phyloP scores from a whole-genome alignment of 1,140 invertebrate genomes.

The Bombus turneri region DNA sequence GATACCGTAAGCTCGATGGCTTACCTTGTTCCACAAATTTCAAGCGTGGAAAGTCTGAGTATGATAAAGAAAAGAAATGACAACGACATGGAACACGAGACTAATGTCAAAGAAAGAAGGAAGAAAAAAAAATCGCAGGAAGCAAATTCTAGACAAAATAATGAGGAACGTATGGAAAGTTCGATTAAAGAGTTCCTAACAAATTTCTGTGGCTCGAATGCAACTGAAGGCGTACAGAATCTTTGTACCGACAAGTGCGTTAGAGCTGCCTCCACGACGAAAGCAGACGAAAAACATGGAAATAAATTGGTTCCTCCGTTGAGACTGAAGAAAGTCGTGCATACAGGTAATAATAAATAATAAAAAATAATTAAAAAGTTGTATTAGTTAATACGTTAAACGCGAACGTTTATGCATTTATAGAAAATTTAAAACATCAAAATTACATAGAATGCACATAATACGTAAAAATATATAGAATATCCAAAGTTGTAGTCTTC shows the following conservation, averaged over 20 bases:
- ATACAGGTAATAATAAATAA: conserved; percentile 30
- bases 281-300: neutral
- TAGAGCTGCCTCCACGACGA: conserved; percentile 16
- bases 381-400: neutral
- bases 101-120: conserved; percentile 25
- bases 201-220: conserved; percentile 14
- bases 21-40: conserved; percentile 42
- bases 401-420: no score
- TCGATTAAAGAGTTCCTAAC: conserved; percentile 54
- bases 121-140: conserved; percentile 50
- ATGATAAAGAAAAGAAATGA: conserved; percentile 13
- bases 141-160: conserved; percentile 18
- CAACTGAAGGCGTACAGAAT: neutral
- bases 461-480: neutral
- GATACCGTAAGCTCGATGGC: neutral
- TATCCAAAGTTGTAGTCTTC: neutral
- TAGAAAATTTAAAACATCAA: no score
- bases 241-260: conserved; percentile 20
- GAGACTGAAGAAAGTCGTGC: conserved; percentile 69
- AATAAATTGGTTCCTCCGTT: conserved; percentile 72
- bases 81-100: neutral
- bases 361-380: neutral
- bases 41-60: neutral
- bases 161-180: conserved; percentile 15
- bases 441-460: neutral